A percentile compares a stretch with the other conserved stretches of the same genome.
Conservation (phyloP, 2,797 vertebrate species). For the Vireo griseus region DNA sequence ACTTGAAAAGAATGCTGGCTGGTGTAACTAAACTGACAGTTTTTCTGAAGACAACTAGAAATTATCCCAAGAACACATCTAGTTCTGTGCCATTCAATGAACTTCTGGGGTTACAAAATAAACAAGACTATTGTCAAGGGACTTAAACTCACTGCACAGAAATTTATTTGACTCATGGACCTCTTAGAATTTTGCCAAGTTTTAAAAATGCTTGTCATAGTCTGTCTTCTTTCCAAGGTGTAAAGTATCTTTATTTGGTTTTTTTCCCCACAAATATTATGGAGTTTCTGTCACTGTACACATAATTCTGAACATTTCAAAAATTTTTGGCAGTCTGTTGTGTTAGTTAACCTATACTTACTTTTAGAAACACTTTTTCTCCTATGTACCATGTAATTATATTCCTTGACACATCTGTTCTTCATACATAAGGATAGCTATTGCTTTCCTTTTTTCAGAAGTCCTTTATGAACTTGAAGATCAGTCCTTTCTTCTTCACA, state of each 20-base stretch:
- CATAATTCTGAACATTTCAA: not conserved
- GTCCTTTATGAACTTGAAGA: not conserved
- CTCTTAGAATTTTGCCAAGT: not conserved
- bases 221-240: not conserved
- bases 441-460: not conserved
- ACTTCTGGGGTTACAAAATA: not conserved
- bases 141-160: not conserved
- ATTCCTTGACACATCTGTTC: not conserved
- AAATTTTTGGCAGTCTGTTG: not conserved
- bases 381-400: not conserved
- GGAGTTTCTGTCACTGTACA: not conserved
- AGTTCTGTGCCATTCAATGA: not conserved
- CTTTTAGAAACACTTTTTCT: not conserved
- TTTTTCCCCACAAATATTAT: not conserved
- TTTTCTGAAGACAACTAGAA: not conserved
- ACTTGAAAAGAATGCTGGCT: not conserved
- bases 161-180: not conserved
- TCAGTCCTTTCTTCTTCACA: not conserved
- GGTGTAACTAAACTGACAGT: not conserved
- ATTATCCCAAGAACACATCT: not conserved
- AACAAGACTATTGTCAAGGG: not conserved
- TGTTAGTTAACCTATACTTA: not conserved
- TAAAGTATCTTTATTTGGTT: not conserved
- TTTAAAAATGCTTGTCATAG: not conserved
- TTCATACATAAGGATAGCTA: not conserved